Evolutionary conservation across 2,888 invertebrate species (phyloP).

Genomic region (Agriopis leucophaearia): DNA sequence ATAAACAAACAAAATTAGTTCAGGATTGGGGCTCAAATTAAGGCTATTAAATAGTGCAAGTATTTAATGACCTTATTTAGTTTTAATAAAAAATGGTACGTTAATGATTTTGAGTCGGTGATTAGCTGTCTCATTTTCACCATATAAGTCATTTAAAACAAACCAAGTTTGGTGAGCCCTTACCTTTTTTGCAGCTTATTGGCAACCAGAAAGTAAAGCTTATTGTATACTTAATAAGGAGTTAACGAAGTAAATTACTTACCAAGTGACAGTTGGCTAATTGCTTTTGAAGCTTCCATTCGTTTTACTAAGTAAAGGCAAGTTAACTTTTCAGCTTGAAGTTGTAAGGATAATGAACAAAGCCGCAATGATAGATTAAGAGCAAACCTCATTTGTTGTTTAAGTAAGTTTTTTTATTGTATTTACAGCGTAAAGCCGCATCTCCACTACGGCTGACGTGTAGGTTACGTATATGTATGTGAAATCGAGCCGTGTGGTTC

Average conservation of each 20-base stretch:
- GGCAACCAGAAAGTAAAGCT: constrained; percentile 30
- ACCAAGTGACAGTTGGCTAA: constrained; percentile 38
- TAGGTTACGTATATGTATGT: too few relatives aligned
- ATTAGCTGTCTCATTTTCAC: too few relatives aligned
- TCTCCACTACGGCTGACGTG: too few relatives aligned
- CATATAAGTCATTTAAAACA: neutral
- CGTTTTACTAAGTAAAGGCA: constrained; percentile 17
- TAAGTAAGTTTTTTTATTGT: neutral
- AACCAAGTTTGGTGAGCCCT: neutral
- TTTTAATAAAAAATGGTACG: too few relatives aligned
- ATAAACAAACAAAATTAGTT: too few relatives aligned
- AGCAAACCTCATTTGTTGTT: neutral
- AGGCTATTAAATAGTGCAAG: too few relatives aligned
- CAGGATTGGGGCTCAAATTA: too few relatives aligned
- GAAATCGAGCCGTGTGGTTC: too few relatives aligned
- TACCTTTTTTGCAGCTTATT: constrained; percentile 24
- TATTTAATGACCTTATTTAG: too few relatives aligned
- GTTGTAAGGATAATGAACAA: constrained; percentile 11
- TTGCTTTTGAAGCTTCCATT: constrained; percentile 35
- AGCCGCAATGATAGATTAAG: constrained; percentile 1
- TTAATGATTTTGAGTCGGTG: too few relatives aligned
- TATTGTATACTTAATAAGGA: constrained; percentile 36
- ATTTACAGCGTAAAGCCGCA: too few relatives aligned
- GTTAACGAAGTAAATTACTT: constrained; percentile 34
- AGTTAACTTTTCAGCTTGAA: constrained; percentile 16